Conservation (phyloP, 1,140 invertebrate genomes). For the Papilio glaucus region DNA sequence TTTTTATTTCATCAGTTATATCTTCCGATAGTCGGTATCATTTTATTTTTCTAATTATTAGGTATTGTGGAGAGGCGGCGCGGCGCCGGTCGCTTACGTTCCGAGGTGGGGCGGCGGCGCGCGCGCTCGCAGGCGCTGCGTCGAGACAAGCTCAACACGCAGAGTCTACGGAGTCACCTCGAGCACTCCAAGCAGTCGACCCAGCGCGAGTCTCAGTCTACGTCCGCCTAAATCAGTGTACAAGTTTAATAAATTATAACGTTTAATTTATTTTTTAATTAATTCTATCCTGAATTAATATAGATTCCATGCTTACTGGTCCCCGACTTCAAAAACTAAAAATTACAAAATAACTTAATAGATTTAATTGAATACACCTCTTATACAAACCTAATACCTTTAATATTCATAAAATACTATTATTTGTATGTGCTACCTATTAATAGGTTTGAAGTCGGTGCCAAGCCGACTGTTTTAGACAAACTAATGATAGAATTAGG, state of each 20-base stretch:
- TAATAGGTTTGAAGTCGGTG: too few relatives aligned
- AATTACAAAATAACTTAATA: too few relatives aligned
- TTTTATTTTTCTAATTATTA: constrained; percentile 23
- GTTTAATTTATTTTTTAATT: constrained; percentile 3
- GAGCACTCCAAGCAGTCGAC: constrained; percentile 52
- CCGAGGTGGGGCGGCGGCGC: constrained; percentile 47
- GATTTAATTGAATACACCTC: too few relatives aligned
- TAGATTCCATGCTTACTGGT: too few relatives aligned
- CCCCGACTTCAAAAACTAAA: too few relatives aligned
- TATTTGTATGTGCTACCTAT: too few relatives aligned
- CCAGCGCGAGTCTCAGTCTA: background rate
- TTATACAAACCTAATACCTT: too few relatives aligned
- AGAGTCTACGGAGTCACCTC: constrained; percentile 60
- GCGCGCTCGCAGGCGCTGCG: constrained; percentile 59
- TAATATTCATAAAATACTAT: too few relatives aligned
- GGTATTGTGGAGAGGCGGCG: constrained; percentile 42
- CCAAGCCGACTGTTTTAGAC: too few relatives aligned
- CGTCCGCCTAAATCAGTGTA: background rate
- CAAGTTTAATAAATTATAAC: constrained; percentile 22
- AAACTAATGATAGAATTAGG: too few relatives aligned
- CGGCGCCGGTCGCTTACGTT: constrained; percentile 43
- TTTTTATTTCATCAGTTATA: too few relatives aligned
- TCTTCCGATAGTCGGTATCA: too few relatives aligned
- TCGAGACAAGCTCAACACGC: constrained; percentile 62
- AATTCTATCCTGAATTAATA: background rate